phyloP scores from a whole-genome alignment of 2,888 invertebrate genomes.

The Urechis unicinctus region DNA sequence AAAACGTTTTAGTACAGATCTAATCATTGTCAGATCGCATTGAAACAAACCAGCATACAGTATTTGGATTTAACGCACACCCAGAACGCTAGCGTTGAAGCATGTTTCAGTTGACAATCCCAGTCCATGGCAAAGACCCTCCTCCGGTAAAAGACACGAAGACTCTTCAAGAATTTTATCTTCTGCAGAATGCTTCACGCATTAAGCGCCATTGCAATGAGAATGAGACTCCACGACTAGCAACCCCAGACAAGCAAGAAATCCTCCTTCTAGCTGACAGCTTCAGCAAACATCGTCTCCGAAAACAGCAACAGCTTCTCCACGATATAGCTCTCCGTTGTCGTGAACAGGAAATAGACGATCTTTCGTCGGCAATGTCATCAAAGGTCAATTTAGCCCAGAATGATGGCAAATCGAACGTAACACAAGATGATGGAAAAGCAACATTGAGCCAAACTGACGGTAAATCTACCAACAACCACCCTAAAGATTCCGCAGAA shows the following conservation, averaged over 20 bases:
- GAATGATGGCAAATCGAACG: background rate
- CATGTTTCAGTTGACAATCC: background rate
- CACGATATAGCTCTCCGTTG: slow-evolving; percentile 32
- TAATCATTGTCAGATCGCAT: too few species aligned
- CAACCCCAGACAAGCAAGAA: slow-evolving; percentile 25
- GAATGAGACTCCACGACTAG: background rate
- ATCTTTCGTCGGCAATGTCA: slow-evolving; percentile 26
- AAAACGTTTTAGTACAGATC: too few species aligned
- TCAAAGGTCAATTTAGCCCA: slow-evolving; percentile 17
- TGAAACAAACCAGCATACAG: too few species aligned
- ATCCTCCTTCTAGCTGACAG: slow-evolving; percentile 31
- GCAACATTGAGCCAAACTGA: slow-evolving; percentile 9
- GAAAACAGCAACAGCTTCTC: slow-evolving; percentile 34
- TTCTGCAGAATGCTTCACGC: background rate
- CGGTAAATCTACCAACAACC: background rate
- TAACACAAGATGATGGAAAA: background rate
- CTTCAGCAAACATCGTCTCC: slow-evolving; percentile 30
- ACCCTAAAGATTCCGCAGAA: background rate
- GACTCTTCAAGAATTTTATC: background rate
- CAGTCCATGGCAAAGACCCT: slow-evolving; percentile 1
- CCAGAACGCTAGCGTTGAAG: too few species aligned
- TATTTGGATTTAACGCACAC: too few species aligned
- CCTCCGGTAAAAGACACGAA: slow-evolving; percentile 9
- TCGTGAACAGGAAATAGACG: slow-evolving; percentile 33
- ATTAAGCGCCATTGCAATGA: too few species aligned